Conservation (phyloP, 2,888 invertebrate genomes). For the Apotomis turbidana region DNA sequence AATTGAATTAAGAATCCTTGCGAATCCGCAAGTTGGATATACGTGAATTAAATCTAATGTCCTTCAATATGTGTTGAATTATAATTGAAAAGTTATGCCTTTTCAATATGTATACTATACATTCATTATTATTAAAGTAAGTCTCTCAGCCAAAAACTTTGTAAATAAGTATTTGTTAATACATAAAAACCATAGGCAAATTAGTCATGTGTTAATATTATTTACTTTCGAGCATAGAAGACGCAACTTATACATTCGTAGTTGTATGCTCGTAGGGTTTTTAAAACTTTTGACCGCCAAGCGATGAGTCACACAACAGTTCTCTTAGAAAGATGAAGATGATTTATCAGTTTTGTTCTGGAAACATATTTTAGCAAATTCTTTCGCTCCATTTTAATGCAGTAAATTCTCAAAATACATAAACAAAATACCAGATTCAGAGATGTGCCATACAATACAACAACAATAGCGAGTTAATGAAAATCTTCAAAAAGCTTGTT, state of each 20-base stretch:
- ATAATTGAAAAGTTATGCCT: neutral
- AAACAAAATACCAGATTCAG: neutral
- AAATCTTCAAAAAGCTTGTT: too few species aligned
- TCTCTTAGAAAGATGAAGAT: too few species aligned
- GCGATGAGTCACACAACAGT: too few species aligned
- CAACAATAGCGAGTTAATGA: too few species aligned
- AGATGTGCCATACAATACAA: too few species aligned
- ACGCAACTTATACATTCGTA: too few species aligned
- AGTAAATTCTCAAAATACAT: neutral
- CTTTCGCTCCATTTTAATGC: neutral
- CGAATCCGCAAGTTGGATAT: neutral
- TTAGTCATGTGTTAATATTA: neutral
- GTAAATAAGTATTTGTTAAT: neutral
- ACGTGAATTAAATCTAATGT: neutral
- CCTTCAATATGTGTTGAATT: neutral
- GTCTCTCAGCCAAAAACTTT: slow-evolving; percentile 3
- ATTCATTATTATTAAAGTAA: neutral
- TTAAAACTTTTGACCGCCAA: too few species aligned
- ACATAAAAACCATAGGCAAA: neutral
- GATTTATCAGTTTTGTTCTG: too few species aligned
- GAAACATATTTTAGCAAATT: neutral
- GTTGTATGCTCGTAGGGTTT: too few species aligned
- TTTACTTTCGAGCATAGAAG: too few species aligned
- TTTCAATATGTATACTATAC: too few species aligned
- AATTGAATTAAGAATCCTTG: neutral